Evolutionary conservation across 2,113 vertebrate species (phyloP).

Genomic region (Varanus komodoensis): DNA sequence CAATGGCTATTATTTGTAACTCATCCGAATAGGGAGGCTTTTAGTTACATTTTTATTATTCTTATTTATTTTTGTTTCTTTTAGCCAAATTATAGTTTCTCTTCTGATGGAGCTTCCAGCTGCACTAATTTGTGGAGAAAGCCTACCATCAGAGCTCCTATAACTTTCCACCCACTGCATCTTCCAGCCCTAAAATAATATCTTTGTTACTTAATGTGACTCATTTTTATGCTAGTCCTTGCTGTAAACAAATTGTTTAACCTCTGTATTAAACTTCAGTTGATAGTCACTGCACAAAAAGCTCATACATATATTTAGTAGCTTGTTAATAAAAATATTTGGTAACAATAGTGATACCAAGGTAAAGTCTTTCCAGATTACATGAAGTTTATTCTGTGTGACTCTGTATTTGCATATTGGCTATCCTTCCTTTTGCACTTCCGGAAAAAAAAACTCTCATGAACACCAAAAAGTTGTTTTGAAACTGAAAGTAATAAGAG

Average conservation of each 20-base stretch:
- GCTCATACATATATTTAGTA: not conserved
- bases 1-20: not conserved
- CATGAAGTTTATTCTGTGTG: slow-evolving; percentile 3
- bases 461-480: not conserved
- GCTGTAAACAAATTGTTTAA: not conserved
- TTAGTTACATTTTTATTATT: slow-evolving; percentile 6
- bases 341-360: not conserved
- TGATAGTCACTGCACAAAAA: slow-evolving; percentile 14
- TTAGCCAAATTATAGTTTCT: slow-evolving; percentile 23
- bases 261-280: slow-evolving; percentile 14
- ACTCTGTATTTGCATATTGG: not conserved
- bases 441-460: not conserved
- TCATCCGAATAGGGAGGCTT: not conserved
- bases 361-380: slow-evolving; percentile 17
- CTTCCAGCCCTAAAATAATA: slow-evolving; percentile 29
- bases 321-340: slow-evolving; percentile 24
- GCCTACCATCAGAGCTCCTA: slow-evolving; percentile 16
- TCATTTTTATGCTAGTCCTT: slow-evolving; percentile 15
- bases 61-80: slow-evolving; percentile 28
- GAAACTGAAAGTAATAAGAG: slow-evolving; percentile 29
- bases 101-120: slow-evolving; percentile 8
- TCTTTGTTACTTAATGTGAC: slow-evolving; percentile 34
- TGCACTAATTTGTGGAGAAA: slow-evolving; percentile 24
- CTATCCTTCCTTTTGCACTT: not conserved
- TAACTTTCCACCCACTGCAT: slow-evolving; percentile 25